Evolutionary conservation across 2,888 invertebrate genomes (phyloP), one percentile per base, ranked within the genome.

Genomic region (Sesia apiformis): DNA sequence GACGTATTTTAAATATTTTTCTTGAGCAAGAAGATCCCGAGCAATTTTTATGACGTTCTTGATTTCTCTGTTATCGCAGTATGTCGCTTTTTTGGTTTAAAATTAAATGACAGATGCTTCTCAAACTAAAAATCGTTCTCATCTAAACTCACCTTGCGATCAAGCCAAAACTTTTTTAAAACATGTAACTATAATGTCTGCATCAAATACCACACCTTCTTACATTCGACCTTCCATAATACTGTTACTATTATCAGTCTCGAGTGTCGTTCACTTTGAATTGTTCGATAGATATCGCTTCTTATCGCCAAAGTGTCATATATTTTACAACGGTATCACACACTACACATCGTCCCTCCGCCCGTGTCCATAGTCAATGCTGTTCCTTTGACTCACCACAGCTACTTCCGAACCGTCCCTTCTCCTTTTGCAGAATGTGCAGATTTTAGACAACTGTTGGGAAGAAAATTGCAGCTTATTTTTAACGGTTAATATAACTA

Each of bases 311-410:
- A 52, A 40, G n/a, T 52, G 40, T 38, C 39, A 50, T 50, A 50
- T 23, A 38, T 38, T 50, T 38, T 38, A 50, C 39, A 52, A 7
- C 5, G 23, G 8, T 52, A 41, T 52, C 51, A 39, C 49, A 58
- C 71, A 76, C 72, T 84, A 87, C 65, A 88, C 88, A 62, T 79
- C 86, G 72, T 85, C 88, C 61, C 86, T 78, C 58, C 84, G 70
- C 3, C 87, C 84, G 5, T 72, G 61, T 5, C 84, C 76, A 53
- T 69, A 67, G 55, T 82, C 83, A 57, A 85, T 78, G 69, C 81
- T 84, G 63, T 85, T 85, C 58, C 84, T 74, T 70, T 86, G 85
- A 81, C 87, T 89, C 60, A 86, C 86, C 39, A 87, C 88, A 3
- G 80, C 83, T 46, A 82, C 76, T 71, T 87, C 88, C 1, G 87